Evolutionary conservation across 2,888 invertebrate genomes (phyloP).

Genomic region (Melanostoma mellinum): DNA sequence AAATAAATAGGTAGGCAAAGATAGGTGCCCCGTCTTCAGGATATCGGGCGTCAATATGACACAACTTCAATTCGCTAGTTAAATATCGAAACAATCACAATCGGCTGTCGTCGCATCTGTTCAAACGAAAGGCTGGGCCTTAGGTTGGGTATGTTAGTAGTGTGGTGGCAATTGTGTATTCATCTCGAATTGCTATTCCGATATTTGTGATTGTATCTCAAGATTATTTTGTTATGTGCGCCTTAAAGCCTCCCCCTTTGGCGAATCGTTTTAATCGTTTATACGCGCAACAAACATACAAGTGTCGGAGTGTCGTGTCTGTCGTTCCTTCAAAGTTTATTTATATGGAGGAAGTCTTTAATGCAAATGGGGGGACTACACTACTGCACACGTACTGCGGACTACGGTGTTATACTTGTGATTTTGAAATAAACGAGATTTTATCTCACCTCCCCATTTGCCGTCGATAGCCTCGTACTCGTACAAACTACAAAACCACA

Average conservation of each 20-base stretch:
- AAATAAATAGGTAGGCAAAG: slow-evolving; percentile 9
- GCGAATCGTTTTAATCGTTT: slow-evolving; percentile 8
- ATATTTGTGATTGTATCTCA: slow-evolving; percentile 60
- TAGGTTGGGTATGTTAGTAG: slow-evolving; percentile 1
- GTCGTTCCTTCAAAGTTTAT: slow-evolving; percentile 2
- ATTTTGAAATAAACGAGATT: too few species aligned
- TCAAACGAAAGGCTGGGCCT: slow-evolving; percentile 39
- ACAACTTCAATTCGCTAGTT: slow-evolving; percentile 43
- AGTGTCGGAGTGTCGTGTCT: slow-evolving; percentile 19
- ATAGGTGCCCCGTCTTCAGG: slow-evolving; percentile 30
- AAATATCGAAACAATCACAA: slow-evolving; percentile 41
- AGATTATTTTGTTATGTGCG: slow-evolving; percentile 27
- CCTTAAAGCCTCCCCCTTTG: slow-evolving; percentile 9
- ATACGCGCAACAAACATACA: not conserved
- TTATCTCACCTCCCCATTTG: too few species aligned
- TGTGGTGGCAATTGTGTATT: slow-evolving; percentile 53
- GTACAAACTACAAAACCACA: too few species aligned
- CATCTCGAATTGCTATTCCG: slow-evolving; percentile 54
- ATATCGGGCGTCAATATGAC: slow-evolving; percentile 49
- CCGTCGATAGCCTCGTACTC: too few species aligned
- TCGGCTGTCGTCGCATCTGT: slow-evolving; percentile 47
- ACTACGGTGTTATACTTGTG: not conserved
- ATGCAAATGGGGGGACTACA: not conserved
- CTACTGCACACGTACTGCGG: not conserved
- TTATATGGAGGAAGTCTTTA: slow-evolving; percentile 20